Evolutionary conservation across 2,797 vertebrate genomes (phyloP), one percentile per base, ranked within the genome.

Genomic region (Coranthus polyacanthus): DNA sequence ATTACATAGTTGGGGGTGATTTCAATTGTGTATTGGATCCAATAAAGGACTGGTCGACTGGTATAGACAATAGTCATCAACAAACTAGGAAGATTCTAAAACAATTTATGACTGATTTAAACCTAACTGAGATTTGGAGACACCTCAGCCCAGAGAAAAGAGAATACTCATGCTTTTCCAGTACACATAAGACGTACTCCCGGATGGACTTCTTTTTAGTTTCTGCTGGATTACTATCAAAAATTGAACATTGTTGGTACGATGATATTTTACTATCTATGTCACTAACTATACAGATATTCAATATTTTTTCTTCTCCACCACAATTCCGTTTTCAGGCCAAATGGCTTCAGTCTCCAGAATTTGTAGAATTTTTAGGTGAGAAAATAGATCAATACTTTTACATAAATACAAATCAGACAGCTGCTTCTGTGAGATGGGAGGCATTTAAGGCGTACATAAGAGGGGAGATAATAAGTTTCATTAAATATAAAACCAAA

Each of bases 381-480:
- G 17, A 34, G 3, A 54, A 68, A 58, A 75, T 69, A 37, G 47
- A 71, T 6, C n/a, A 41, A 12, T 55, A 47, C 10, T 45, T 69
- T 9, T 43, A 36, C 24, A 5, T 72, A 24, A 51, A 53, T 5
- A 41, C 3, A 43, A 59, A 58, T 1, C 36, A 78, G 24, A 64
- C 64, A 6, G 44, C 34, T 5, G 29, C 42, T 2, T 52, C 29
- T 8, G 3, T 55, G 7, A 63, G 43, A 24, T 65, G 50, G 41
- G 42, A 64, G 20, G 42, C 42, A 10, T 68, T 59, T 7, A 68
- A 52, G 6, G 49, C 15, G 0, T 60, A 16, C 38, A 6, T 60
- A 36, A 59, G 43, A 3, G 54, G 65, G 3, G 32, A 59, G 24
- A 56, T 72, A 10, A 73, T 72, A 15, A 52, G 34, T 12, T 69